These are phyloP conservation scores for Spisula subtruncata DNA, from an alignment of 2,888 invertebrate species.

Conservation along the genomic window DNA sequence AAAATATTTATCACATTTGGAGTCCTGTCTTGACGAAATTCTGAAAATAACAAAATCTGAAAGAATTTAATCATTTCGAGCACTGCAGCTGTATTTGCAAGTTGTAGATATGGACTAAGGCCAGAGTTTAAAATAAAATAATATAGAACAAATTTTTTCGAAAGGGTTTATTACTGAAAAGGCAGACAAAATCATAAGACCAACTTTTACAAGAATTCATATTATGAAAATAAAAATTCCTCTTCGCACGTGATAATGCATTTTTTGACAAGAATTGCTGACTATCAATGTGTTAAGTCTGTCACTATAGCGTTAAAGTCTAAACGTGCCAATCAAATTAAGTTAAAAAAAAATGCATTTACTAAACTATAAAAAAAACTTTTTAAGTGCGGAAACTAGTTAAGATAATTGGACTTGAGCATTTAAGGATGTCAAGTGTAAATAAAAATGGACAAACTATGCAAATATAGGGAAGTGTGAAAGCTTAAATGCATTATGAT, in stretches of 20 bases:
- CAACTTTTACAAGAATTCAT: background rate
- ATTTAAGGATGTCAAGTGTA: slow-evolving; percentile 14
- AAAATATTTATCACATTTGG: slow-evolving; percentile 35
- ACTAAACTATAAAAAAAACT: background rate
- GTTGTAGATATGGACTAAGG: background rate
- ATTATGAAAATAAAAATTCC: slow-evolving; percentile 25
- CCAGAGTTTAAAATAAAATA: too few relatives aligned
- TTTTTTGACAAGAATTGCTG: background rate
- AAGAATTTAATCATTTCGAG: slow-evolving; percentile 25
- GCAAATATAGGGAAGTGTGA: background rate
- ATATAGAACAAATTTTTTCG: background rate
- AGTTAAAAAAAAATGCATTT: background rate
- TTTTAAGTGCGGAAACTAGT: slow-evolving; percentile 17
- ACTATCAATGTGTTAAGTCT: background rate
- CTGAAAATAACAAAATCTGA: slow-evolving; percentile 31
- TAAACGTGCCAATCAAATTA: slow-evolving; percentile 17
- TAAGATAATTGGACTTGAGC: background rate
- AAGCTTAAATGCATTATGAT: slow-evolving; percentile 21
- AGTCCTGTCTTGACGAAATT: slow-evolving; percentile 38
- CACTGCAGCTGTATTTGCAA: slow-evolving; percentile 10
- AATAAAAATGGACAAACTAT: background rate
- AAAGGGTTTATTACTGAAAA: background rate
- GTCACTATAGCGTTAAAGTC: background rate
- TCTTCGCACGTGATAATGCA: slow-evolving; percentile 7
- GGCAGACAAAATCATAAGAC: background rate